Percentiles rank a stretch among this genome's conserved stretches.
phyloP scores from a whole-genome alignment of 2,888 invertebrate species.

The Zygogramma bicolorata region DNA sequence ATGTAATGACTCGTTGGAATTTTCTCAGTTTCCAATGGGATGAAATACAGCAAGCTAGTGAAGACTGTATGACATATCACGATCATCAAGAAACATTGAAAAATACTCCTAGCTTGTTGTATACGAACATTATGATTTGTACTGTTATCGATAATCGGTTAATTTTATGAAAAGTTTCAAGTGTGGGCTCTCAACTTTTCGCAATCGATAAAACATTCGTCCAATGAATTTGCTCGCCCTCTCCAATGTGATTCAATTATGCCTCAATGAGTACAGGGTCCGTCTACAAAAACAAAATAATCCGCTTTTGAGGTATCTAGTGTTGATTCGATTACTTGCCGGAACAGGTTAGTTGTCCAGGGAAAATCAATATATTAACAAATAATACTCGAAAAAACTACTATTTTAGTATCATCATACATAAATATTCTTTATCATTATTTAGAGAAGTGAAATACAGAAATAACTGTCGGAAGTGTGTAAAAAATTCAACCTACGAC shows the following conservation, averaged over 20 bases:
- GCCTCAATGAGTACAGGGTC: not conserved
- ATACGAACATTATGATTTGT: not conserved
- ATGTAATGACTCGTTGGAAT: not conserved
- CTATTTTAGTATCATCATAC: too few relatives aligned
- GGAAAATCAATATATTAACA: too few relatives aligned
- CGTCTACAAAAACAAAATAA: too few relatives aligned
- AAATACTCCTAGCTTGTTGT: constrained; percentile 31
- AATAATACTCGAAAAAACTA: too few relatives aligned
- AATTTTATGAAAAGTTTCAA: not conserved
- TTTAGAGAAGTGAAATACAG: too few relatives aligned
- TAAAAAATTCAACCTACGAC: too few relatives aligned
- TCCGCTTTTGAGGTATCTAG: too few relatives aligned
- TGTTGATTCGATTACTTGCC: too few relatives aligned
- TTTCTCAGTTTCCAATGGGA: not conserved
- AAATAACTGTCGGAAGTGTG: too few relatives aligned
- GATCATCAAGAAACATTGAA: constrained; percentile 1
- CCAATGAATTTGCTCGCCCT: constrained; percentile 4
- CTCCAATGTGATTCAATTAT: not conserved
- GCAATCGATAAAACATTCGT: not conserved
- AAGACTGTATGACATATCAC: constrained; percentile 45
- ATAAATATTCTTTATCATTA: too few relatives aligned
- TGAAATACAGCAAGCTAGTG: constrained; percentile 36
- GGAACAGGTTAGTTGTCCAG: too few relatives aligned
- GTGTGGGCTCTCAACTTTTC: not conserved
- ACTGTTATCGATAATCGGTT: not conserved